Evolutionary conservation across 1,140 invertebrate species (phyloP).

Genomic region (Coelopa frigida): DNA sequence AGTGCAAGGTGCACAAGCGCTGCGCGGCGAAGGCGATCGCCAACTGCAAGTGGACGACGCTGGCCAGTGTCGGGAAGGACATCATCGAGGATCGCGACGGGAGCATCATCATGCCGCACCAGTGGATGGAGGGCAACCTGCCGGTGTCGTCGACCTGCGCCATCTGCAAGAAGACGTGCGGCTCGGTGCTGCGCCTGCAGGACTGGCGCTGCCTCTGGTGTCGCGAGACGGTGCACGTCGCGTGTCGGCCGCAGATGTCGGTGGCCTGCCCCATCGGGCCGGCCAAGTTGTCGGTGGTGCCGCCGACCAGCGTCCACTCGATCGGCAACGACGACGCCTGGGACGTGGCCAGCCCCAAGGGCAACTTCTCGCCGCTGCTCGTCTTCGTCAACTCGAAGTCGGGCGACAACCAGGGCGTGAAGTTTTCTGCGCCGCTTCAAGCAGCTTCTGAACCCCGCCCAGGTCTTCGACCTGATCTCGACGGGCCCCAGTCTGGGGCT

Average conservation of each 20-base stretch:
- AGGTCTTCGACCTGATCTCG: conserved; percentile 93
- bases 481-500: conserved; percentile 81
- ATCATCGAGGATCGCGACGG: conserved; percentile 90
- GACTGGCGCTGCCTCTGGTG: conserved; percentile 97
- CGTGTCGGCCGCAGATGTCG: conserved; percentile 68
- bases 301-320: conserved; percentile 84
- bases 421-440: conserved; percentile 90
- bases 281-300: conserved; percentile 83
- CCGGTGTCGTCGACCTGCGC: conserved; percentile 89
- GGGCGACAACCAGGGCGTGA: conserved; percentile 95
- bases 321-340: conserved; percentile 85
- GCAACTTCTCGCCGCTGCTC: conserved; percentile 67
- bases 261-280: conserved; percentile 77
- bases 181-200: conserved; percentile 86
- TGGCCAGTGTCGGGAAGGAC: conserved; percentile 85
- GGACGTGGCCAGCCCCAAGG: conserved; percentile 74
- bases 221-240: conserved; percentile 81
- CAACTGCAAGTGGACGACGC: conserved; percentile 95
- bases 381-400: conserved; percentile 98
- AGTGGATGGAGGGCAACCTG: conserved; percentile 96
- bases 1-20: conserved; percentile 91
- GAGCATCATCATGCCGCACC: conserved; percentile 90
- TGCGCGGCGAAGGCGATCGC: conserved; percentile 86
- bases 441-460: conserved; percentile 91
- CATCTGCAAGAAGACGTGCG: conserved; percentile 94